Conservation (phyloP, 2,113 vertebrate genomes). For the Ascaphus truei region DNA sequence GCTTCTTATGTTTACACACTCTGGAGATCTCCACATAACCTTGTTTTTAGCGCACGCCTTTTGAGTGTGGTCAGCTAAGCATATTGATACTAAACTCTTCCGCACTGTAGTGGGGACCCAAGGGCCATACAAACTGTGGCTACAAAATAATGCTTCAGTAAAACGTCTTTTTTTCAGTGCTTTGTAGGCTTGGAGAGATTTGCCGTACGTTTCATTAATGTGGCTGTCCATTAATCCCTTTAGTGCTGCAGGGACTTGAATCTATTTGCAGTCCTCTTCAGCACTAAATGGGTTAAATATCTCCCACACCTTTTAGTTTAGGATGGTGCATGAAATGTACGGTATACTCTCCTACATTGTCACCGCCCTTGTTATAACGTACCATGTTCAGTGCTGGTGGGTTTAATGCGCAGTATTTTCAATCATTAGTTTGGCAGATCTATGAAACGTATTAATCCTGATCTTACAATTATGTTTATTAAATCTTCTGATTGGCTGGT, state of each 20-base stretch:
- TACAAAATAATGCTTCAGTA: background rate
- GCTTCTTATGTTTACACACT: conserved; percentile 21
- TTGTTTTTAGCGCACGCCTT: background rate
- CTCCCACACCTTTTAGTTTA: background rate
- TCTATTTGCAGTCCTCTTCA: background rate
- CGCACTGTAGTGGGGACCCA: background rate
- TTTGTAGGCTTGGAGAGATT: background rate
- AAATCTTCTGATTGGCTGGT: background rate
- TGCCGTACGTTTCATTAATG: background rate
- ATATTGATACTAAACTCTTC: background rate
- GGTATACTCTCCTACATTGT: background rate
- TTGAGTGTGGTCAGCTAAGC: background rate
- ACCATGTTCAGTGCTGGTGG: conserved; percentile 23
- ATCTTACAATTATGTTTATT: background rate
- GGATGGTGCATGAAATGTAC: background rate
- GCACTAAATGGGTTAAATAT: background rate
- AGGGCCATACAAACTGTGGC: background rate
- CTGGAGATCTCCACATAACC: background rate
- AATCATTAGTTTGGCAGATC: conserved; percentile 4
- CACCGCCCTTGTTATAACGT: background rate
- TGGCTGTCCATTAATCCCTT: background rate
- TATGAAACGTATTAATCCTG: background rate
- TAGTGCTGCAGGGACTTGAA: background rate
- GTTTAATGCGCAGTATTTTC: conserved; percentile 8
- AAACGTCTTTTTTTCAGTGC: too few species aligned